These are phyloP conservation scores for Hypotaenidia okinawae DNA, from an alignment of 2,797 vertebrate genomes.

Conservation along the genomic window DNA sequence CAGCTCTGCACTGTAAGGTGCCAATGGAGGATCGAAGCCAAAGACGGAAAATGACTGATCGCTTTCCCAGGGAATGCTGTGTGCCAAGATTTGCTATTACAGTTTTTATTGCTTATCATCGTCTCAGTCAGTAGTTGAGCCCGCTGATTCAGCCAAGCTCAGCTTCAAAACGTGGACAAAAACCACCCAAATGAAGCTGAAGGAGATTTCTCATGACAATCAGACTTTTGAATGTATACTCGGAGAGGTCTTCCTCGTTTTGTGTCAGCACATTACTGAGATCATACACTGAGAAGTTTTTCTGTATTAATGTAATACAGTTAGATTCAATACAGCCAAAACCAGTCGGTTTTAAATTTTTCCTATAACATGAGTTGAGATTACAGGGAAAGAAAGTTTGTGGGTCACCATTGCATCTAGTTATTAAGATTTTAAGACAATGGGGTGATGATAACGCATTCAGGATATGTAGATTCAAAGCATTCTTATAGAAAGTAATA, in stretches of 20 bases:
- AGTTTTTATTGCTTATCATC: conserved; percentile 65
- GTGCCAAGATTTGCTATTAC: conserved; percentile 44
- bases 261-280: not conserved
- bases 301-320: not conserved
- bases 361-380: not conserved
- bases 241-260: not conserved
- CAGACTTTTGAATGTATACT: conserved; percentile 7
- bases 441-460: not conserved
- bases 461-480: not conserved
- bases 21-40: conserved; percentile 51
- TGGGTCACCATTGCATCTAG: not conserved
- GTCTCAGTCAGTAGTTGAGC: conserved; percentile 36
- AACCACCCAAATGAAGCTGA: not conserved
- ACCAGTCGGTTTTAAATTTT: not conserved
- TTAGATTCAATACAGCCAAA: not conserved
- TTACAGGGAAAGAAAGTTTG: not conserved
- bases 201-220: conserved; percentile 15
- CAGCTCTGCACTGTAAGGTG: conserved; percentile 17
- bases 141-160: conserved; percentile 52
- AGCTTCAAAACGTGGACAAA: conserved; percentile 27
- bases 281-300: conserved; percentile 1
- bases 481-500: not conserved
- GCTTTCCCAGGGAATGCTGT: conserved; percentile 1
- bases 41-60: conserved; percentile 44
- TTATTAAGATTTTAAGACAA: not conserved